Evolutionary conservation across 2,797 vertebrate genomes (phyloP).

Genomic region (Vireo griseus): DNA sequence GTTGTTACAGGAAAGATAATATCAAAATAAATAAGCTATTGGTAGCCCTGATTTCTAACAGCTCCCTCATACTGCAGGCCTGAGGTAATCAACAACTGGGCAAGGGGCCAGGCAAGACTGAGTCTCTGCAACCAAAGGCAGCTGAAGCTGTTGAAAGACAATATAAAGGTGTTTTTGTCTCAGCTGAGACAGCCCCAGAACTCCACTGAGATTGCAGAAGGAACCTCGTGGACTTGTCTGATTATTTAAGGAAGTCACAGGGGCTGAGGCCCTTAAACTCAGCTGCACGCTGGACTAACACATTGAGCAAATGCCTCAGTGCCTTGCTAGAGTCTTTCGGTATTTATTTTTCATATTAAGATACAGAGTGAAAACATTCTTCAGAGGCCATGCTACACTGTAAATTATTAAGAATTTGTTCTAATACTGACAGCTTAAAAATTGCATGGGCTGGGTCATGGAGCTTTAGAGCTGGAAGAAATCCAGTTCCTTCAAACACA

Average conservation of each 20-base stretch:
- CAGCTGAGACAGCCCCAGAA: background rate
- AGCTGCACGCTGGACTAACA: background rate
- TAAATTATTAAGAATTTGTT: conserved; percentile 22
- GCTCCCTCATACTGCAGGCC: background rate
- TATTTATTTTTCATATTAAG: conserved; percentile 24
- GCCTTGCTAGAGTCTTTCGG: background rate
- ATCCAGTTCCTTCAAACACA: background rate
- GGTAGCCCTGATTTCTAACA: background rate
- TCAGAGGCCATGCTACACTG: background rate
- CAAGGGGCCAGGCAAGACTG: background rate
- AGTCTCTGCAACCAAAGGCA: background rate
- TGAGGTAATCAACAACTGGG: background rate
- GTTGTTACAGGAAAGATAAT: background rate
- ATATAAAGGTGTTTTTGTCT: background rate
- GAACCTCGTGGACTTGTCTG: background rate
- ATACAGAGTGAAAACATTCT: background rate
- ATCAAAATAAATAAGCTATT: background rate
- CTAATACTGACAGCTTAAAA: background rate
- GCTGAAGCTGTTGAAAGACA: background rate
- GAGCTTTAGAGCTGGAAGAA: background rate
- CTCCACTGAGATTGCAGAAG: background rate
- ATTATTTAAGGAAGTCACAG: background rate
- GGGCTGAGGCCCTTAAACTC: background rate
- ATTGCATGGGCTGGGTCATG: background rate
- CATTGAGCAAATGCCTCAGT: background rate